phyloP scores from a whole-genome alignment of 2,113 vertebrate genomes.

The Melanocharis versteri region DNA sequence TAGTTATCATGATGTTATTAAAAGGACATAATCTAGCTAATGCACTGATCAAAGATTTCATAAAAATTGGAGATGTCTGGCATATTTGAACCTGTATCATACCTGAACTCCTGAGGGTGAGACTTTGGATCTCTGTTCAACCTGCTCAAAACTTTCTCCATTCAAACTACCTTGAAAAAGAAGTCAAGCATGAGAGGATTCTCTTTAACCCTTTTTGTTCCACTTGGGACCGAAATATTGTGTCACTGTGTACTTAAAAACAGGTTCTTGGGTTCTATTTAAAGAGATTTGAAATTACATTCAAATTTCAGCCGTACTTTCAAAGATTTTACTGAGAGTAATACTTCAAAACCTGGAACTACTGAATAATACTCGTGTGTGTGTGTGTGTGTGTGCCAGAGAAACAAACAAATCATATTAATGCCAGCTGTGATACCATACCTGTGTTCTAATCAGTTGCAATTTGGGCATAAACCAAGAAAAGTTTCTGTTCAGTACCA shows the following conservation, averaged over 20 bases:
- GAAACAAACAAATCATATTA: not conserved
- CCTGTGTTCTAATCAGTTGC: not conserved
- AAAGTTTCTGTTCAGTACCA: conserved; percentile 43
- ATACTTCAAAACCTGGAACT: not conserved
- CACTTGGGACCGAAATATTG: not conserved
- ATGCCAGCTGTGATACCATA: not conserved
- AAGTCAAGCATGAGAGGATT: not conserved
- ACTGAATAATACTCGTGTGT: not conserved
- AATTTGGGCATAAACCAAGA: not conserved
- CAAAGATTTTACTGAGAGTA: not conserved
- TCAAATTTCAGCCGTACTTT: not conserved
- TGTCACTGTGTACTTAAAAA: not conserved
- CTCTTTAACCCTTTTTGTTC: not conserved
- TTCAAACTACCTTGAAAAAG: not conserved
- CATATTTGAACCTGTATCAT: not conserved
- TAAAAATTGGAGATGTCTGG: not conserved
- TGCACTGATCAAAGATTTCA: not conserved
- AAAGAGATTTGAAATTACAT: not conserved
- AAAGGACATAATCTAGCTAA: not conserved
- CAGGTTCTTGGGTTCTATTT: not conserved
- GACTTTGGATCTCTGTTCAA: not conserved
- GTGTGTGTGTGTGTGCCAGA: not conserved
- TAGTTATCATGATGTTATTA: not conserved
- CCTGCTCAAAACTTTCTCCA: not conserved
- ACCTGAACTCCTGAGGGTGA: not conserved